Evolutionary conservation across 2,113 vertebrate genomes (phyloP), one percentile per base, ranked within the genome.

Genomic region (Aleadryas rufinucha): DNA sequence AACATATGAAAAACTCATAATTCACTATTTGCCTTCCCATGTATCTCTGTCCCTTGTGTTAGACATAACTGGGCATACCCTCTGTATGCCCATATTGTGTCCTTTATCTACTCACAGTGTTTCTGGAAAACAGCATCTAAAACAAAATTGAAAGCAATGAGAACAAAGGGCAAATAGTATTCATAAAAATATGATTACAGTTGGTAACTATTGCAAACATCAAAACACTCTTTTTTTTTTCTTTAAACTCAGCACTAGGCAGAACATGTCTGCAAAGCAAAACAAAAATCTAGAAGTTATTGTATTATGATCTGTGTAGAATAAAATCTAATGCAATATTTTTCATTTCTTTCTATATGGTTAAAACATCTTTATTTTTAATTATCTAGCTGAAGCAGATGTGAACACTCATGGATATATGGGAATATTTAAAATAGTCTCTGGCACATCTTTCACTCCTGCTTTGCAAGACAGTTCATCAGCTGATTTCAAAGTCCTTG

Each of bases 401-500:
- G 81, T 37, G 53, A 91, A 68, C 50, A 93, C 22, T 91, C 72
- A 97, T 56, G 26, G 31, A 87, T 72, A 92, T 60, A 60, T 28
- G 24, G 98, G 98, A 60, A 89, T 75, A 56, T 96, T 98, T 82
- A 96, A 97, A 94, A 98, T 98, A 95, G 71, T 89, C 28, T 98
- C 98, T 6, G 98, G 98, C 66, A 86, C 95, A 42, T 89, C 94
- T 33, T 98, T 98, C 74, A 96, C 52, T 88, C 59, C 93, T 61
- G 72, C 70, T 82, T 97, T 98, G 59, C 95, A 97, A 95, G 94
- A 98, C 57, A 96, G 72, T 87, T 96, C 90, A 60, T 98, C 98
- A 50, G 15, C 26, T 39, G 97, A 98, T 81, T 98, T 98, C 95
- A 98, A 98, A 97, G 64, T 97, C 80, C 98, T 98, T 95, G 98